Conservation (phyloP, 2,888 invertebrate species). For the Sinohyriopsis cumingii region DNA sequence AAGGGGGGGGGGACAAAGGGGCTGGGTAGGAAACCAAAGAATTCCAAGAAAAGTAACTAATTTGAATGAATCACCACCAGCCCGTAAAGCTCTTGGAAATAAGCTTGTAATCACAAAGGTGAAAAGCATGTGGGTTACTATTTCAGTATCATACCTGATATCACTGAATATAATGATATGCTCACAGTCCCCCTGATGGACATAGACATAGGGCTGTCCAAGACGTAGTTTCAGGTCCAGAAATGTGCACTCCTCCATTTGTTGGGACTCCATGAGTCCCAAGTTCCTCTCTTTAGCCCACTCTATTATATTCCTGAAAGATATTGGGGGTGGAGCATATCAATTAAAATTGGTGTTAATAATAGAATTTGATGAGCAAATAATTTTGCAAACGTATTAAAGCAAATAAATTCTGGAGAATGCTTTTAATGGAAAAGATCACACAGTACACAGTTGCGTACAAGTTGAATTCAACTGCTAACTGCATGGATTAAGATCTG, state of each 20-base stretch:
- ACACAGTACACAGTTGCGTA: too few relatives aligned
- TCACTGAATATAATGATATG: slow-evolving; percentile 89
- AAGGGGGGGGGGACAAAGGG: too few relatives aligned
- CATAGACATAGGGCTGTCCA: slow-evolving; percentile 86
- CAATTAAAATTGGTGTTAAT: background rate
- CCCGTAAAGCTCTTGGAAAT: too few relatives aligned
- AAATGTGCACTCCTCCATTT: slow-evolving; percentile 64
- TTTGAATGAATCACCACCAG: too few relatives aligned
- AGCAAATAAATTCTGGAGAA: too few relatives aligned
- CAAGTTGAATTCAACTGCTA: too few relatives aligned
- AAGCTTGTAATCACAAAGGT: background rate
- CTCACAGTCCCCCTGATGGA: slow-evolving; percentile 94
- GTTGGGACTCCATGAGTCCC: slow-evolving; percentile 37
- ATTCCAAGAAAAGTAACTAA: too few relatives aligned
- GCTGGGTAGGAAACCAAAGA: too few relatives aligned
- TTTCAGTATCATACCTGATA: slow-evolving; percentile 76
- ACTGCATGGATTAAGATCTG: background rate
- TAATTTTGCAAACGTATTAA: background rate
- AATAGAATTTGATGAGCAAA: too few relatives aligned
- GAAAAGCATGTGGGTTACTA: background rate
- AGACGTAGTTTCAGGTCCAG: slow-evolving; percentile 63
- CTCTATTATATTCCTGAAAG: slow-evolving; percentile 54
- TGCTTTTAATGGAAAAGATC: too few relatives aligned
- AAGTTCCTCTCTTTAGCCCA: slow-evolving; percentile 49
- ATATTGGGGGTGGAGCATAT: background rate